phyloP scores from a whole-genome alignment of 2,888 invertebrate species.

The Ormyrus rosae region DNA sequence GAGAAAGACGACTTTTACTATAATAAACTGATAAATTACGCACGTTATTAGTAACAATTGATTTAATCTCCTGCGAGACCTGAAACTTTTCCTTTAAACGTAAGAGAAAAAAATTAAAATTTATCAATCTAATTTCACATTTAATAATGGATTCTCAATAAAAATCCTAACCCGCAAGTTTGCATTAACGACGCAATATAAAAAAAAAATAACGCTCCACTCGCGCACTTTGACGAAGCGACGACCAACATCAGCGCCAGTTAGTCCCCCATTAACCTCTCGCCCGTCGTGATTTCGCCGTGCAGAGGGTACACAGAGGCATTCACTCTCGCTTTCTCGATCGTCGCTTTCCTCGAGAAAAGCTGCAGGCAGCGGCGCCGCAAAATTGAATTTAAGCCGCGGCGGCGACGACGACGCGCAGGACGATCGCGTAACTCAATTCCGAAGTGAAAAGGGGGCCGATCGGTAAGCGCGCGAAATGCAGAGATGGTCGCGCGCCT shows the following conservation, averaged over 20 bases:
- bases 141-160: too few relatives aligned
- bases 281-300: slow-evolving; percentile 30
- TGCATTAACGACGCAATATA: too few relatives aligned
- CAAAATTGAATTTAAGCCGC: neutral
- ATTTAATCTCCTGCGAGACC: neutral
- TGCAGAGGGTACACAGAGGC: neutral
- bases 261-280: neutral
- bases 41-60: slow-evolving; percentile 8
- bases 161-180: too few relatives aligned
- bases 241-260: neutral
- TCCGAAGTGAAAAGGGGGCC: neutral
- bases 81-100: too few relatives aligned
- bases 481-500: neutral
- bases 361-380: neutral
- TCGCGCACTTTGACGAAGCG: too few relatives aligned
- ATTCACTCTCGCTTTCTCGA: slow-evolving; percentile 55
- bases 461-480: neutral
- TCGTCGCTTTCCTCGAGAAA: slow-evolving; percentile 42
- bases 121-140: too few relatives aligned
- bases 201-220: too few relatives aligned
- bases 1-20: neutral
- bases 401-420: neutral
- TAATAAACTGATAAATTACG: slow-evolving; percentile 2
- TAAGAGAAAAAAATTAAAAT: too few relatives aligned
- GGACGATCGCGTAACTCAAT: slow-evolving; percentile 19